Conservation (phyloP, 2,888 invertebrate species). For the Dione vanillae region DNA sequence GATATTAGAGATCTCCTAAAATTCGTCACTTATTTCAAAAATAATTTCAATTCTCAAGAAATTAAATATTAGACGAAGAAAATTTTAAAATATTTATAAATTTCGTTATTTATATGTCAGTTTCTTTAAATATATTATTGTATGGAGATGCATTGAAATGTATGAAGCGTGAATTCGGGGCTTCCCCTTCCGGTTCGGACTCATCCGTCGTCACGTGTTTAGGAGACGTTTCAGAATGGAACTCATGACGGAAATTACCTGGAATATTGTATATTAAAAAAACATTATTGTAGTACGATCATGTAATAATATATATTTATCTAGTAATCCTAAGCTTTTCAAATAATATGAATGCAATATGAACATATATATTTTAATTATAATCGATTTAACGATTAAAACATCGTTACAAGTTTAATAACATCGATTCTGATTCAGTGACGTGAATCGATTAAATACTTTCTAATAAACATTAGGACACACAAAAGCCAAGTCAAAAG, state of each 20-base stretch:
- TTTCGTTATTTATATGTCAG: slow-evolving; percentile 66
- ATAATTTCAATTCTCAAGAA: too few species aligned
- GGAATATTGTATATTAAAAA: slow-evolving; percentile 45
- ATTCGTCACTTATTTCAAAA: too few species aligned
- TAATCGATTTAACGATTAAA: not conserved
- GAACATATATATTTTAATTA: too few species aligned
- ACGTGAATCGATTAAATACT: not conserved
- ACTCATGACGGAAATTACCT: slow-evolving; percentile 79
- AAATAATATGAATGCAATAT: too few species aligned
- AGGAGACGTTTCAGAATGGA: slow-evolving; percentile 73
- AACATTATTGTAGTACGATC: not conserved
- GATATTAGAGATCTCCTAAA: too few species aligned
- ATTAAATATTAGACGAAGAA: too few species aligned
- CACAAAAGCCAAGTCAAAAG: slow-evolving; percentile 36
- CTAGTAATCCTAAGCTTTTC: too few species aligned
- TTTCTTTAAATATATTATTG: slow-evolving; percentile 69
- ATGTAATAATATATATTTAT: not conserved
- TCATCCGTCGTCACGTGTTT: slow-evolving; percentile 66
- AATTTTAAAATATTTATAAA: not conserved
- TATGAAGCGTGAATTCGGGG: slow-evolving; percentile 73
- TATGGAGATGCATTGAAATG: slow-evolving; percentile 69
- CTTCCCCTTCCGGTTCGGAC: slow-evolving; percentile 58
- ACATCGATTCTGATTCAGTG: not conserved
- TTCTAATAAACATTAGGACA: not conserved
- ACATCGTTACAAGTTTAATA: not conserved